Evolutionary conservation across 1,140 invertebrate genomes (phyloP), one percentile per base, ranked within the genome.

Genomic region (Drosophila obscura): DNA sequence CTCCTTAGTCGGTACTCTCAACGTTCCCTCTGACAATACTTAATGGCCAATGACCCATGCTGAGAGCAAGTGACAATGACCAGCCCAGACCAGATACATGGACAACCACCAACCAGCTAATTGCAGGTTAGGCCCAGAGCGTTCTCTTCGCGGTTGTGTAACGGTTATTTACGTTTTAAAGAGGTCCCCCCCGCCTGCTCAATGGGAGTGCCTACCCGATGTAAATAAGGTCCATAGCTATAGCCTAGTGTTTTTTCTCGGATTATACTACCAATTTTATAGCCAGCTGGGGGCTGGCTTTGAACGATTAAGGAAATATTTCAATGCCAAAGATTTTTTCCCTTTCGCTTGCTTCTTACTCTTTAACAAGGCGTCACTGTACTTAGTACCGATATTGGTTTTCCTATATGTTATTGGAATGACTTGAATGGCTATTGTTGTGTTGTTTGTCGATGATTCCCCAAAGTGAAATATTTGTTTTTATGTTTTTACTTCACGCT

Each of bases 1-100:
- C 19, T 1, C 35, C 4, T 11, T 13, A 5, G 35, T 39, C 35
- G 35, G 35, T 13, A 13, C 4, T 5, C 35, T 11, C 31, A 35
- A 11, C 3, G 31, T 4, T 4, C 2, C 0, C 35, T 48, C 19
- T 66, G 24, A 28, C 26, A 8, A 48, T 56, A 35, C 61, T 56
- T 65, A 62, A 62, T 75, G 80, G 78, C 67, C 81, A 85, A 87
- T 72, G 81, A 85, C 82, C 82, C 65, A 63, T 46, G 48, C 46
- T 50, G 64, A 46, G 49, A 68, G 44, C 68, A 65, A 74, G 71
- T 84, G 81, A 49, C 80, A 76, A 77, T 80, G 75, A 67, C 67
- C 58, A 35, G 2, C 13, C 11, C 31, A 15, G 28, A 57, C 24
- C 13, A 35, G 24, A 55, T 22, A 68, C 11, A 13, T 13, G 35